A percentile compares a stretch with the other conserved stretches of the same genome.
phyloP scores from a whole-genome alignment of 2,888 invertebrate species.

The Villa cingulata region DNA sequence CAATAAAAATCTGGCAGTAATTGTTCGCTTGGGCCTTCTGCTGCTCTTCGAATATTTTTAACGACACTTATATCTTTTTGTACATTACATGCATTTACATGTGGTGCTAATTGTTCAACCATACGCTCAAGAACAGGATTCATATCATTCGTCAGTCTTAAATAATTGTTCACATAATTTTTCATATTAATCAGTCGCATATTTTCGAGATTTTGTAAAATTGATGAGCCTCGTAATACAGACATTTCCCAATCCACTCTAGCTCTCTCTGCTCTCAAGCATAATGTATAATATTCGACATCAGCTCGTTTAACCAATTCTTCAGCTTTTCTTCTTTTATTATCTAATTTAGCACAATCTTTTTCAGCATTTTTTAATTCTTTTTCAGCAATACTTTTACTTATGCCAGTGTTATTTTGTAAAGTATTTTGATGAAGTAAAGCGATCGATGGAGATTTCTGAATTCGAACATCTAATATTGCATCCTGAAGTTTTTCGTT shows the following conservation, averaged over 20 bases:
- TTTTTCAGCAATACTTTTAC: slow-evolving; percentile 32
- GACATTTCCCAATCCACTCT: slow-evolving; percentile 86
- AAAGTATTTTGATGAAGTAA: slow-evolving; percentile 25
- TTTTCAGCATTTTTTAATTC: slow-evolving; percentile 43
- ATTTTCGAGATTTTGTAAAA: slow-evolving; percentile 79
- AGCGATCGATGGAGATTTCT: slow-evolving; percentile 35
- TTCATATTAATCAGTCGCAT: slow-evolving; percentile 75
- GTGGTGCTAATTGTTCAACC: slow-evolving; percentile 26
- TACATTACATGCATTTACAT: slow-evolving; percentile 32
- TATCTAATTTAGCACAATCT: slow-evolving; percentile 64
- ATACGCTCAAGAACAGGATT: slow-evolving; percentile 67
- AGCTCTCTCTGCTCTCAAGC: slow-evolving; percentile 79
- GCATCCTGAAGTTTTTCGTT: slow-evolving; percentile 85
- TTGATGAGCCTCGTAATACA: slow-evolving; percentile 70
- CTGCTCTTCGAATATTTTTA: slow-evolving; percentile 32
- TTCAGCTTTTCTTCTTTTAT: slow-evolving; percentile 78
- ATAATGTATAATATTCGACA: slow-evolving; percentile 83
- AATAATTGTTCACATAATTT: slow-evolving; percentile 49
- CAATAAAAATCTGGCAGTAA: slow-evolving; percentile 88
- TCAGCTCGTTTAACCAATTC: slow-evolving; percentile 84
- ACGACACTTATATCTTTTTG: slow-evolving; percentile 33
- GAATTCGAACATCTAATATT: slow-evolving; percentile 42
- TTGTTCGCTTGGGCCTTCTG: slow-evolving; percentile 58
- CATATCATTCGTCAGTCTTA: slow-evolving; percentile 52
- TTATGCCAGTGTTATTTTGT: slow-evolving; percentile 10